phyloP scores from a whole-genome alignment of 2,113 vertebrate genomes.

The Butorides virescens region DNA sequence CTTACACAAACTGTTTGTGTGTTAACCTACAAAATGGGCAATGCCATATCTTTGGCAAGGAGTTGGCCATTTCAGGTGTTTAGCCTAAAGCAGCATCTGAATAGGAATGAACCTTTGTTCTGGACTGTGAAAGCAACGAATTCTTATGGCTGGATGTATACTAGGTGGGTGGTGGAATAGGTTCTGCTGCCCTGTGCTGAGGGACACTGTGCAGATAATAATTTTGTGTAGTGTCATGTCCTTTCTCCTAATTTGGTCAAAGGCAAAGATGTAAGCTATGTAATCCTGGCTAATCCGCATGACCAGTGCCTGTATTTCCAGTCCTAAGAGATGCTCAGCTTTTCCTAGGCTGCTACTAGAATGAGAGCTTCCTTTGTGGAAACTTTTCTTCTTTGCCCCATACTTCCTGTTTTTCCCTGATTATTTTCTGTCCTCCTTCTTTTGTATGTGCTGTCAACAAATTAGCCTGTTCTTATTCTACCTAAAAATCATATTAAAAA shows the following conservation, averaged over 20 bases:
- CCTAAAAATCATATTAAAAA: neutral
- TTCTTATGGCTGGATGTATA: neutral
- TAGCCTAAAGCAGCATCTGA: neutral
- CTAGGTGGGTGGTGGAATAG: neutral
- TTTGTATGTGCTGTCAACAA: neutral
- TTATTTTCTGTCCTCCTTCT: neutral
- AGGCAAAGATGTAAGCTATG: neutral
- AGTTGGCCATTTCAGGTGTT: neutral
- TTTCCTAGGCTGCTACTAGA: neutral
- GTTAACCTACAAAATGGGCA: neutral
- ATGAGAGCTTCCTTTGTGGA: neutral
- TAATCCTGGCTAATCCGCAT: neutral
- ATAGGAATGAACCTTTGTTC: neutral
- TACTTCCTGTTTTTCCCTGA: neutral
- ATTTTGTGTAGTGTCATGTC: neutral
- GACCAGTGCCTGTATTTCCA: neutral
- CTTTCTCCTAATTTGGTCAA: neutral
- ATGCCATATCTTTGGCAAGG: neutral
- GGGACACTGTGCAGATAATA: neutral
- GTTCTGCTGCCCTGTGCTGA: neutral
- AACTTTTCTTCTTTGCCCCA: neutral
- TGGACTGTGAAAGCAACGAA: neutral
- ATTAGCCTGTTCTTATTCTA: neutral
- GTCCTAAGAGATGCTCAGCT: neutral
- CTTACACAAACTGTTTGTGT: rapidly evolving